Base-by-base conservation (phyloP, 1,140 invertebrate species). In the Ganaspis sp. region DNA sequence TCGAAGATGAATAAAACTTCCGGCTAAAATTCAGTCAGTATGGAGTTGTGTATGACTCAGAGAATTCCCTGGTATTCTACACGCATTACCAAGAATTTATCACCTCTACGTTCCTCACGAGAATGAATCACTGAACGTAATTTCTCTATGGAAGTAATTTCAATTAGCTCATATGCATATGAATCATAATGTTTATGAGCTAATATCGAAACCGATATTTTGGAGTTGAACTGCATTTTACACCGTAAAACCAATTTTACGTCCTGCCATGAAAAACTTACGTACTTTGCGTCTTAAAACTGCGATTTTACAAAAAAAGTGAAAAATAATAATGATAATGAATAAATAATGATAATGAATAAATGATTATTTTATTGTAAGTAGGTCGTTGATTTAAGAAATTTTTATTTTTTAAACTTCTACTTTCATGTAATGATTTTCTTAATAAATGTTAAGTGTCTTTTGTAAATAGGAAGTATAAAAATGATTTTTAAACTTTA, bases 61-160 rank as follows among this genome's bases (percentile, higher is more conserved):
- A 64, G 23, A 64, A 64, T 29, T 64, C 72, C 53, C 70, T 53
- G 77, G 77, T 74, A 78, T 78, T 69, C 29, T 73, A 73, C 70
- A 74, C 19, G 58, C 76, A 38, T 72, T 78, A 78, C 70, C 40
- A 40, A 42, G 58, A 72, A 72, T 64, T 64, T 29, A 64, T 64
- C 58, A 64, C 58, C 15, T 64, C 45, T n/a, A 26, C 29, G 12
- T 64, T 64, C 12, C 54, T 29, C 23, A 64, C 58, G 23, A 26
- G 58, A 64, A 64, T 64, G 58, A 64, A 64, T 64, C 58, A 64
- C 23, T 29, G 23, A n/a, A 21, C 15, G 58, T 64, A 64, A 64
- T 64, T 64, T 64, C 23, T 64, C 4, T 34, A 34, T 64, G 26
- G 23, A 15, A 29, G 58, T 29, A 64, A n/a, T 64, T 64, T 64